Evolutionary conservation across 2,797 vertebrate genomes (phyloP).

Genomic region (Pangasius krempfi): DNA sequence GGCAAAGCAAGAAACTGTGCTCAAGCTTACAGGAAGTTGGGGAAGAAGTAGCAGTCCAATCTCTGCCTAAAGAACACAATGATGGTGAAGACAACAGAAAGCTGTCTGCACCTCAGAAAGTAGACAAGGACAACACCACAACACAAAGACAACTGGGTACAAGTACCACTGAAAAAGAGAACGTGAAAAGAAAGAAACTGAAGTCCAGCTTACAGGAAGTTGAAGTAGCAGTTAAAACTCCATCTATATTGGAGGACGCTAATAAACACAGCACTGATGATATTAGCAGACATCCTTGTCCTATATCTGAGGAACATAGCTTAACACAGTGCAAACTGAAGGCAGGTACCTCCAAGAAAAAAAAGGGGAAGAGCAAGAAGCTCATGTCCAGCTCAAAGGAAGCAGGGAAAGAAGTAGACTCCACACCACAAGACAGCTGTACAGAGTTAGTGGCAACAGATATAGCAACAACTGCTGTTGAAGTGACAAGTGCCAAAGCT

Average conservation of each 20-base stretch:
- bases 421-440: neutral
- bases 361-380: neutral
- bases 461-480: neutral
- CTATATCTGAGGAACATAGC: neutral
- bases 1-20: conserved; percentile 21
- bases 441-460: neutral
- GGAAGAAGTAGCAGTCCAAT: neutral
- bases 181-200: neutral
- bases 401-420: neutral
- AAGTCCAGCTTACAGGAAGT: neutral
- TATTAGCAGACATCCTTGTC: neutral
- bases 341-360: neutral
- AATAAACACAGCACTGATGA: neutral
- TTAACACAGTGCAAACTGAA: neutral
- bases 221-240: neutral
- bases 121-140: too few relatives aligned
- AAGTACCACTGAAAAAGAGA: neutral
- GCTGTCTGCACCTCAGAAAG: neutral
- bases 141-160: neutral
- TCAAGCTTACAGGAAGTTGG: neutral
- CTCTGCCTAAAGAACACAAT: neutral
- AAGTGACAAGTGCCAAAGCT: neutral
- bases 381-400: neutral
- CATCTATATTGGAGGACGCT: neutral
- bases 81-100: neutral